Conservation (phyloP, 2,888 invertebrate species). For the Priocnemis perturbator region DNA sequence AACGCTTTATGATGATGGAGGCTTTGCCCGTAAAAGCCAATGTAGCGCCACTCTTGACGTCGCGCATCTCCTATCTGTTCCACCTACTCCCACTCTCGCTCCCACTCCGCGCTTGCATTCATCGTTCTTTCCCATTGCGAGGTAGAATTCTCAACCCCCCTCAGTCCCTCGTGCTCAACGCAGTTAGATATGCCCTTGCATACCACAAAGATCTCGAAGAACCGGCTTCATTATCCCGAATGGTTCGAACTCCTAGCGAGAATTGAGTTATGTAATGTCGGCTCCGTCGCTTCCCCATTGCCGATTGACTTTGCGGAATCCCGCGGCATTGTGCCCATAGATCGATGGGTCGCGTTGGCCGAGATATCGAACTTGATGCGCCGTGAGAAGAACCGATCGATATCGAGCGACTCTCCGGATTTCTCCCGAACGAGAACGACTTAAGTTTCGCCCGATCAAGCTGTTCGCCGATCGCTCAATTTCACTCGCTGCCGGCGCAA, state of each 20-base stretch:
- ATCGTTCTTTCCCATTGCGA: not conserved
- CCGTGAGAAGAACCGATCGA: not conserved
- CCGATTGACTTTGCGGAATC: conserved; percentile 22
- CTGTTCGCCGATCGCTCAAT: not conserved
- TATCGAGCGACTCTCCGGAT: not conserved
- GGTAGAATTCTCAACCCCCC: conserved; percentile 27
- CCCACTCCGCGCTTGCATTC: conserved; percentile 16
- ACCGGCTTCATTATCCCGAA: conserved; percentile 48
- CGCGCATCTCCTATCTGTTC: conserved; percentile 32
- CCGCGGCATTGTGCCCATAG: not conserved
- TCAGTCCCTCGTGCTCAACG: conserved; percentile 9
- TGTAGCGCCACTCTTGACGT: conserved; percentile 53
- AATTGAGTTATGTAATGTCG: conserved; percentile 30
- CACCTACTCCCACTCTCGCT: conserved; percentile 14
- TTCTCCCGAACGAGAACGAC: not conserved
- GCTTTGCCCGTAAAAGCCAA: conserved; percentile 65
- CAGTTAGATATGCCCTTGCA: conserved; percentile 28
- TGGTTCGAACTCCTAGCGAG: conserved; percentile 22
- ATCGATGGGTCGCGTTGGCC: not conserved
- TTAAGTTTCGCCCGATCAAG: not conserved
- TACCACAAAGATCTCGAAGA: conserved; percentile 37
- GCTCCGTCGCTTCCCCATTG: conserved; percentile 7
- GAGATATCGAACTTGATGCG: no score
- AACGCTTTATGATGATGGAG: conserved; percentile 64
- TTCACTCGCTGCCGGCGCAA: no score